Percentiles rank a stretch among this genome's conserved stretches.
phyloP scores from a whole-genome alignment of 2,888 invertebrate genomes.

The Pollenia griseotomentosa region DNA sequence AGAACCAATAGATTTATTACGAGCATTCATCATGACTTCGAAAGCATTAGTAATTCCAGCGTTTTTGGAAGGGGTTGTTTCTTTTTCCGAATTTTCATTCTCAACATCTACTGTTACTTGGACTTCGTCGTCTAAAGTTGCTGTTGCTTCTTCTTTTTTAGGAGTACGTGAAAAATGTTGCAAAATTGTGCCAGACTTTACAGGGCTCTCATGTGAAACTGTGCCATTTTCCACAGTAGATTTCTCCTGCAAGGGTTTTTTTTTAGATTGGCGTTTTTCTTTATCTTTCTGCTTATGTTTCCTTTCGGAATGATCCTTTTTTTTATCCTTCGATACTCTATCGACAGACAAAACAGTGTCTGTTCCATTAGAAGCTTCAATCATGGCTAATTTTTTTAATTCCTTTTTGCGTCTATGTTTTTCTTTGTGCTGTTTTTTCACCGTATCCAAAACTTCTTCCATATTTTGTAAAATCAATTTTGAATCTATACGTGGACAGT shows the following conservation, averaged over 20 bases:
- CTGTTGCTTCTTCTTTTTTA: constrained; percentile 66
- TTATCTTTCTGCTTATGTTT: constrained; percentile 65
- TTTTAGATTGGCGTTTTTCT: constrained; percentile 65
- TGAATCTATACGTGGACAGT: constrained; percentile 80
- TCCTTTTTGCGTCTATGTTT: constrained; percentile 82
- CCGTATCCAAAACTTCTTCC: constrained; percentile 83
- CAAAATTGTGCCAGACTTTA: constrained; percentile 73
- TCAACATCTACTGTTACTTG: constrained; percentile 20
- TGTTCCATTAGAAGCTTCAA: constrained; percentile 75
- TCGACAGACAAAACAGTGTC: constrained; percentile 32
- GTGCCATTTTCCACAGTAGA: constrained; percentile 76
- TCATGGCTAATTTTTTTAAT: constrained; percentile 79
- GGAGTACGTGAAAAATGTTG: constrained; percentile 78
- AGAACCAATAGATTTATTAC: constrained; percentile 87
- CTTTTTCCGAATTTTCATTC: constrained; percentile 25
- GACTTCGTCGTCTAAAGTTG: background rate
- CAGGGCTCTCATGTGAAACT: constrained; percentile 59
- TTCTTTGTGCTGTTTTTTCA: constrained; percentile 83
- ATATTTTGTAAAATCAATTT: constrained; percentile 83
- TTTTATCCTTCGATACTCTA: constrained; percentile 63
- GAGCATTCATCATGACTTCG: constrained; percentile 88
- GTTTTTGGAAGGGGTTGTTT: constrained; percentile 34
- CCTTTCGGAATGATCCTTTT: constrained; percentile 56
- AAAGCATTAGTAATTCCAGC: constrained; percentile 85
- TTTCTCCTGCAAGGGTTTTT: constrained; percentile 78